Base-by-base conservation (phyloP, 1,140 invertebrate genomes). In the Papilio dardanus region DNA sequence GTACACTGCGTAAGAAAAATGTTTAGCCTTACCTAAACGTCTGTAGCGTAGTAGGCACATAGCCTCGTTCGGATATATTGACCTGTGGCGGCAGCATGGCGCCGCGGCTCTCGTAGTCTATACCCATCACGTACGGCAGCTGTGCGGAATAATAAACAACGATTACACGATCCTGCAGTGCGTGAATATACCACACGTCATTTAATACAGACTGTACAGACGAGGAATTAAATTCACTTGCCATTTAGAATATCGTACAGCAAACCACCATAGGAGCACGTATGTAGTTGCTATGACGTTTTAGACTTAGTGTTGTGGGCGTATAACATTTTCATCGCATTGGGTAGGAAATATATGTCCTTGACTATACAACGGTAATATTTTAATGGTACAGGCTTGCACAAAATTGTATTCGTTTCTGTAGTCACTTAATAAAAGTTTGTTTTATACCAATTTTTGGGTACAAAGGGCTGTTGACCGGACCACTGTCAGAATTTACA, bases 41-140 rank as follows among this genome's bases (percentile, higher is more conserved):
- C 89, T 97, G 96, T 79, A 96, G 94, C 77, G 94, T 95, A 75
- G 95, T 94, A 28, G 97, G 97, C 35, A 98, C 96, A 78, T 95
- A 93, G 46, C 97, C 97, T 74, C 94, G 95, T 76, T 95, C 95
- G 31, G 97, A 96, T 81, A 98, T 97, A 92, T 97, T 98, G 79
- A 98, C 95, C 82, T 95, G 95, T 19, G 97, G 97, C 68, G 95
- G 95, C 77, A 95, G 90, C 91, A 97, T 95, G 71, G 97, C 97
- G 79, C 95, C 95, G 76, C 94, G 87, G 86, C 95, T 95, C 91
- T 97, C 96, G 94, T 97, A 96, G 87, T 97, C 95, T 91, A 97
- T 94, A 78, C 95, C 95, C 93, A 97, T 96, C 80, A 96, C 95
- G 92, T 97, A 97, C 77, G 95, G 94, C 82, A 97, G 92, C 96